These are phyloP conservation scores for Ascaphus truei DNA, from an alignment of 2,113 vertebrate species.

Conservation along the genomic window DNA sequence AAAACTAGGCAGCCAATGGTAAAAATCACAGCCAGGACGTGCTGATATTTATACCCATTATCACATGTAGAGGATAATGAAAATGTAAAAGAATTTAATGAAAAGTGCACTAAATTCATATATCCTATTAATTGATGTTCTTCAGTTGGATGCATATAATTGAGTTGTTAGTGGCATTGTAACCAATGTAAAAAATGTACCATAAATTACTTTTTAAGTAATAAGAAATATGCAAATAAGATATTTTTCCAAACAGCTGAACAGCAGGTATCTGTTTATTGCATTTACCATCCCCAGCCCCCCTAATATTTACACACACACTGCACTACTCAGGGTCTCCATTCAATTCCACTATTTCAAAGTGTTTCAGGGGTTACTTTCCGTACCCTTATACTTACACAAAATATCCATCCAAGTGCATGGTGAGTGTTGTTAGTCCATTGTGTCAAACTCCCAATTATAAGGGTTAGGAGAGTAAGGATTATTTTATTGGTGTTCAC, in stretches of 20 bases:
- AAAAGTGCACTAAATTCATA: constrained; percentile 4
- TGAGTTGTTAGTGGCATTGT: not conserved
- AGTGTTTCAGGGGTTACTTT: too few relatives aligned
- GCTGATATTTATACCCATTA: not conserved
- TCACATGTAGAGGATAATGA: not conserved
- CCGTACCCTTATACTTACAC: too few relatives aligned
- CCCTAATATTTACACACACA: too few relatives aligned
- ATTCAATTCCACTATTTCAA: too few relatives aligned
- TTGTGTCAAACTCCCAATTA: too few relatives aligned
- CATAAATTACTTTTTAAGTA: not conserved
- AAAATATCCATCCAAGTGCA: too few relatives aligned
- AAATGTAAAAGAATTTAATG: not conserved
- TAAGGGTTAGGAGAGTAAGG: too few relatives aligned
- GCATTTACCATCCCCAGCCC: too few relatives aligned
- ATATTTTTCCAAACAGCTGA: not conserved
- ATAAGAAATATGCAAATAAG: not conserved
- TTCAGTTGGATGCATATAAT: not conserved
- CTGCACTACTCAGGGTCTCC: too few relatives aligned
- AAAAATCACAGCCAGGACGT: not conserved
- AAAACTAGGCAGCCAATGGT: too few relatives aligned
- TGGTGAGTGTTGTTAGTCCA: too few relatives aligned
- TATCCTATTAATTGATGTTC: not conserved
- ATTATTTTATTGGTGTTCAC: too few relatives aligned
- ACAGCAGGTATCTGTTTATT: not conserved
- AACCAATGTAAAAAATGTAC: not conserved